Evolutionary conservation across 2,888 invertebrate genomes (phyloP), one percentile per base, ranked within the genome.

Genomic region (Netelia melanura): DNA sequence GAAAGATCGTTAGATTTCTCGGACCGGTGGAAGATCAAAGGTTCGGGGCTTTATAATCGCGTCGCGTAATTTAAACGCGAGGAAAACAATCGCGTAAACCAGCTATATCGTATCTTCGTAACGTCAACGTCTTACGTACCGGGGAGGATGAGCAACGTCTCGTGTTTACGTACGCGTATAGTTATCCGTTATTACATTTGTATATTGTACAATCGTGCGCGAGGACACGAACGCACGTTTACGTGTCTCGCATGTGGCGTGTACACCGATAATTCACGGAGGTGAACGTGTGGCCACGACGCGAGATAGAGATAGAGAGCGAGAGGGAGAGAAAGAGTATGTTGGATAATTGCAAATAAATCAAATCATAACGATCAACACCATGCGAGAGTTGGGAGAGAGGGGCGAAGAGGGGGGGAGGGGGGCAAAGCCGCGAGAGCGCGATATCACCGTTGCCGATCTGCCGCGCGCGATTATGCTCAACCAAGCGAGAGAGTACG

Each of bases 341-440:
- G 86, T 88, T 85, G 84, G 85, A 85, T 91, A 91, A 92, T 91
- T 91, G 91, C 90, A 84, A 91, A 92, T 92, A 92, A 92, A 92
- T 92, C 92, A 92, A 92, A 92, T 90, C 89, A 88, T 91, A 92
- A 92, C 91, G 91, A 92, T 91, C 91, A 90, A 90, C 91, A 89
- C 90, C 87, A 81, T 70, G 81, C 64, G 71, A 72, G 61, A 71
- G 54, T 54, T 54, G 78, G 17, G 68, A 30, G 14, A n/a, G 62
- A 62, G 17, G 30, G 75, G 25, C 38, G 52, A 21, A 1, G 75
- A n/a, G 74, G n/a, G 25, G 17, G 17, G 52, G 10, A 70, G 72
- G 52, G 25, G 68, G 61, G 80, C 65, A 76, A 80, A 68, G 43
- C 64, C 71, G 74, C 75, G 74, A 68, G 78, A 72, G 74, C 44